Conservation (phyloP, 37 sponge, comb jelly and placozoan species). For the Ianthella basta region DNA sequence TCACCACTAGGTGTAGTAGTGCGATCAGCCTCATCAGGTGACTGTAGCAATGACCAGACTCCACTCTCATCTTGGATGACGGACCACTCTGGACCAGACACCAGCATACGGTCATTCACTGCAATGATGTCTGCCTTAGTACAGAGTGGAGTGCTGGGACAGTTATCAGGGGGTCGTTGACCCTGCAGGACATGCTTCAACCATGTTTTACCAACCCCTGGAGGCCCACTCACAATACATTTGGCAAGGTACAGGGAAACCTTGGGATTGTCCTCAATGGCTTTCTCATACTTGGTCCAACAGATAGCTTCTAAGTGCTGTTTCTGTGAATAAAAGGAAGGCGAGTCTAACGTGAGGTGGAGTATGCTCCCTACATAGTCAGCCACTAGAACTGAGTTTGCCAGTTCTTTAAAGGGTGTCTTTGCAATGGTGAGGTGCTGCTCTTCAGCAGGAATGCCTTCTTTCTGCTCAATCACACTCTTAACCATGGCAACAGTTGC, state of each 20-base stretch:
- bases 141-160: background rate
- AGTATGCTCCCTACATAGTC: no score
- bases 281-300: background rate
- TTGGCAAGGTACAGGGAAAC: background rate
- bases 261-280: background rate
- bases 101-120: background rate
- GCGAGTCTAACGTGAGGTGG: no score
- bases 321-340: background rate
- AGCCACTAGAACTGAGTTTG: background rate
- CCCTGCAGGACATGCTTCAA: constrained; percentile 1
- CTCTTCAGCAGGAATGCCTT: constrained; percentile 13
- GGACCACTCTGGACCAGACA: no score
- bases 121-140: background rate
- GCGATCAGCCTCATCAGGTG: no score
- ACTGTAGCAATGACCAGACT: no score
- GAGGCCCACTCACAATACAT: background rate
- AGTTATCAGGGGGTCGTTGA: background rate
- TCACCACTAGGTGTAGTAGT: no score
- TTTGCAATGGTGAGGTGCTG: constrained; percentile 24
- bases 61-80: no score
- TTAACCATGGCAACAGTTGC: constrained; percentile 10
- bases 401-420: constrained; percentile 18
- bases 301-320: background rate
- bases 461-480: constrained; percentile 12
- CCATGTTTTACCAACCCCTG: constrained; percentile 9